These are phyloP conservation scores for Ceriagrion tenellum DNA, from an alignment of 2,888 invertebrate genomes.

Conservation along the genomic window DNA sequence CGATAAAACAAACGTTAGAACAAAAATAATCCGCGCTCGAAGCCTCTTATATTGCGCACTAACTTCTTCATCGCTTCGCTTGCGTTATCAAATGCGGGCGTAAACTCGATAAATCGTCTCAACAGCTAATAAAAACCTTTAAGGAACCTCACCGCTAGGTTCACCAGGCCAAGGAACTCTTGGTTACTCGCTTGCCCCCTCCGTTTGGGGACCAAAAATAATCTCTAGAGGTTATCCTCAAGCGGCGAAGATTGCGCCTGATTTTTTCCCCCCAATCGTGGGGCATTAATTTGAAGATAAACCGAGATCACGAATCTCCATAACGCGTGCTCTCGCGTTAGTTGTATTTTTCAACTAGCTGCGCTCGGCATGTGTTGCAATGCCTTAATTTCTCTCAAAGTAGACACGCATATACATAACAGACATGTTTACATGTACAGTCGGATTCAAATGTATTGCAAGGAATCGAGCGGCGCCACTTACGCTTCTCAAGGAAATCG, in stretches of 20 bases:
- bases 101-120: neutral
- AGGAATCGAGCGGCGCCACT: no score
- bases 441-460: no score
- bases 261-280: neutral
- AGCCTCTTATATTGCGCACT: neutral
- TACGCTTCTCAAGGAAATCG: no score
- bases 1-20: constrained; percentile 19
- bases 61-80: neutral
- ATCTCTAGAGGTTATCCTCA: neutral
- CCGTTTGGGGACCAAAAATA: neutral
- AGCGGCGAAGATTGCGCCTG: neutral
- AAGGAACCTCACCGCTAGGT: neutral
- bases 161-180: neutral
- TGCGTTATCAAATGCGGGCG: neutral
- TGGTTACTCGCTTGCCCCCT: neutral
- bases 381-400: no score
- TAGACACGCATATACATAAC: no score
- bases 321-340: no score
- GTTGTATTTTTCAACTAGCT: no score
- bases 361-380: no score
- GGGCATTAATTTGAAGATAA: neutral
- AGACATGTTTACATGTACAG: no score
- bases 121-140: constrained; percentile 39
- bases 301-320: no score
- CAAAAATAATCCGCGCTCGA: constrained; percentile 3